Conservation (phyloP, 2,888 invertebrate genomes). For the Phymatocera aterrima region DNA sequence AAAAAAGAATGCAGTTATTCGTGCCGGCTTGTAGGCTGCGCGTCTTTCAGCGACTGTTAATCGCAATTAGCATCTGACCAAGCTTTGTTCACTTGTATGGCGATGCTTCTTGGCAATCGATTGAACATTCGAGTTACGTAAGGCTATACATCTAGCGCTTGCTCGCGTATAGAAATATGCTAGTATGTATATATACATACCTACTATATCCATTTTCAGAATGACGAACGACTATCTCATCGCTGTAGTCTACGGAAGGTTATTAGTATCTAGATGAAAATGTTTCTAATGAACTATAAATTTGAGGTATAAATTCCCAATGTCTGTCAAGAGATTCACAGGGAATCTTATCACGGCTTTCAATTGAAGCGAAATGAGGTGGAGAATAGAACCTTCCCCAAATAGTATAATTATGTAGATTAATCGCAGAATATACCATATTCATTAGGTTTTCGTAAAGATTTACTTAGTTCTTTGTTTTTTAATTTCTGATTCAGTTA, state of each 20-base stretch:
- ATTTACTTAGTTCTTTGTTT: background rate
- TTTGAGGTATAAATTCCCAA: background rate
- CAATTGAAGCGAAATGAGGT: background rate
- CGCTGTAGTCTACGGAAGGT: background rate
- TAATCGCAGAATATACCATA: background rate
- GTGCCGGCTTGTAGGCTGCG: background rate
- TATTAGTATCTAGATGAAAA: no score
- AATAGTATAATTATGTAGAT: conserved; percentile 14
- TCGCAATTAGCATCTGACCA: conserved; percentile 26
- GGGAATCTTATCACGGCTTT: background rate
- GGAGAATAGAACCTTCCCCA: background rate
- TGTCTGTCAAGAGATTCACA: background rate
- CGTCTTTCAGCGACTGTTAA: conserved; percentile 17
- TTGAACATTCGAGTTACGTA: conserved; percentile 32
- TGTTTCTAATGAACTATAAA: background rate
- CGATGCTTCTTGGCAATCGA: conserved; percentile 16
- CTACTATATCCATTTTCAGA: conserved; percentile 36
- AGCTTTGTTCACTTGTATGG: conserved; percentile 41
- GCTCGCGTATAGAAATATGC: background rate
- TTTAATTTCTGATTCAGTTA: background rate
- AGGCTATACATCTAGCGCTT: conserved; percentile 4
- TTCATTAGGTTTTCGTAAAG: conserved; percentile 10
- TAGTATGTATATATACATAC: no score
- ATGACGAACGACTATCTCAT: background rate
- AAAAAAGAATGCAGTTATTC: conserved; percentile 26